Evolutionary conservation across 1,140 invertebrate species (phyloP).

Genomic region (Cotesia glomerata): DNA sequence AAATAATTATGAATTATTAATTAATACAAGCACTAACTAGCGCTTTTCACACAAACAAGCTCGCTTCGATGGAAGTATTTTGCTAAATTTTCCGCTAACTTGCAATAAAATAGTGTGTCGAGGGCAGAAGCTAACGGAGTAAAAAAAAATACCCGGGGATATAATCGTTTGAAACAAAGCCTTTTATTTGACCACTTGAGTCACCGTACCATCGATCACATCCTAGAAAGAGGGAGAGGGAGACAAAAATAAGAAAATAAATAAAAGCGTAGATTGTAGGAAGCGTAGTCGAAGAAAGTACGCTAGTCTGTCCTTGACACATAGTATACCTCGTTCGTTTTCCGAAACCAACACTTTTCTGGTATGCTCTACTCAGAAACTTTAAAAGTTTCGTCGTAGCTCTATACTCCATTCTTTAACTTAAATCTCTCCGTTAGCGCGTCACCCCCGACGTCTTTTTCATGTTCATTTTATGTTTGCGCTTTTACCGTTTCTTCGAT

Average conservation of each 20-base stretch:
- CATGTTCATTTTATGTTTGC: constrained; percentile 41
- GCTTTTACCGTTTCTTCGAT: constrained; percentile 29
- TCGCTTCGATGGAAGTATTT: no score
- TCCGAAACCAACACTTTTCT: constrained; percentile 37
- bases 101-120: neutral
- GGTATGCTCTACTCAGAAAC: neutral
- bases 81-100: neutral
- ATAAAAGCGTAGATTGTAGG: neutral
- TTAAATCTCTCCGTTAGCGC: constrained; percentile 28
- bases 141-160: neutral
- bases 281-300: constrained; percentile 34
- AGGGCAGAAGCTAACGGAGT: neutral
- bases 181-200: constrained; percentile 35
- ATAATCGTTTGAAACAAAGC: constrained; percentile 3
- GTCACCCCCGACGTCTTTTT: constrained; percentile 35
- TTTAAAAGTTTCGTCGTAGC: neutral
- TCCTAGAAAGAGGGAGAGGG: neutral
- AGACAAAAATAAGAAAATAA: neutral
- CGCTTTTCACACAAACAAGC: no score
- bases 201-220: constrained; percentile 43
- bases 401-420: neutral
- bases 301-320: constrained; percentile 43
- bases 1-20: neutral
- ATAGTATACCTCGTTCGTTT: constrained; percentile 48
- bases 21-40: no score